Evolutionary conservation across 2,888 invertebrate species (phyloP).

Genomic region (Phanerotoma sp.): DNA sequence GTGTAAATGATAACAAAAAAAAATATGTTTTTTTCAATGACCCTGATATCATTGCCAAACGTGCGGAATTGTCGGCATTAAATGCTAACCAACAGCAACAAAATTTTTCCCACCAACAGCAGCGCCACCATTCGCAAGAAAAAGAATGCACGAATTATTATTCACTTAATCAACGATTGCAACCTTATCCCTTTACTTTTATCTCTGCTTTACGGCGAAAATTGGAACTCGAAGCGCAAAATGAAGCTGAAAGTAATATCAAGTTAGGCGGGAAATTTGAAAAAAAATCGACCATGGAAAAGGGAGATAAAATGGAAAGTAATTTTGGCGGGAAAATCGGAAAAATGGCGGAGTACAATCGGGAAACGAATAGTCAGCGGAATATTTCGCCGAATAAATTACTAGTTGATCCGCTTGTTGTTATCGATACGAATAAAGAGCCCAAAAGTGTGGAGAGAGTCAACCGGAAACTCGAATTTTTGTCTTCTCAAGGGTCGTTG

Average conservation of each 20-base stretch:
- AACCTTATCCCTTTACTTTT: slow-evolving; percentile 64
- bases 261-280: too few species aligned
- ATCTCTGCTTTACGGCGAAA: slow-evolving; percentile 65
- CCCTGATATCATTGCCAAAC: slow-evolving; percentile 42
- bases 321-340: too few species aligned
- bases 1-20: slow-evolving; percentile 36
- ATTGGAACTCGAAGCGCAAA: slow-evolving; percentile 47
- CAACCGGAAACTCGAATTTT: slow-evolving; percentile 52
- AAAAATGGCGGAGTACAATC: too few species aligned
- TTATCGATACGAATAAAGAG: slow-evolving; percentile 38
- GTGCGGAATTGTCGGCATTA: slow-evolving; percentile 38
- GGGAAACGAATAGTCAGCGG: slow-evolving; percentile 16
- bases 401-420: too few species aligned
- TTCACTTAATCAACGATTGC: slow-evolving; percentile 45
- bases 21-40: slow-evolving; percentile 49
- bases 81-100: slow-evolving; percentile 22
- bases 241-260: slow-evolving; percentile 32
- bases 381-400: slow-evolving; percentile 40
- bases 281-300: too few species aligned
- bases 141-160: slow-evolving; percentile 29
- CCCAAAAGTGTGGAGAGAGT: slow-evolving; percentile 44
- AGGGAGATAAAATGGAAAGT: too few species aligned
- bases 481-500: slow-evolving; percentile 45
- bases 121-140: too few species aligned
- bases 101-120: slow-evolving; percentile 31